Conservation (phyloP, 2,113 vertebrate genomes). For the Himantopus leucocephalus region DNA sequence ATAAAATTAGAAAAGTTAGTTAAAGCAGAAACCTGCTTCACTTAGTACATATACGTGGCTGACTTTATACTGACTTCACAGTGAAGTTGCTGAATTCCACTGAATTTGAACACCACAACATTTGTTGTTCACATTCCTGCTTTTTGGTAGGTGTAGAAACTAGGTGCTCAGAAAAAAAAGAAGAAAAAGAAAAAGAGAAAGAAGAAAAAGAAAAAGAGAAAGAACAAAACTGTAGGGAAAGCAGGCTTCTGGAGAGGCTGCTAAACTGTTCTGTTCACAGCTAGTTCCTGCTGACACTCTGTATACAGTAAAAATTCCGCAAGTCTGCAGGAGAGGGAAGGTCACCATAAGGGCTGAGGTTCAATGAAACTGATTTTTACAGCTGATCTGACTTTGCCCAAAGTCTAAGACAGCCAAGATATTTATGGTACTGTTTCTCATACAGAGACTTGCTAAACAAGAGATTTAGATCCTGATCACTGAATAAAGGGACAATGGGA, state of each 20-base stretch:
- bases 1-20: neutral
- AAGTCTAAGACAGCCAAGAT: neutral
- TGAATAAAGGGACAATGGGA: neutral
- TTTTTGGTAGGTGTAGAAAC: neutral
- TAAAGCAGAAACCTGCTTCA: neutral
- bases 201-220: neutral
- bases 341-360: neutral
- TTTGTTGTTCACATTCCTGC: neutral
- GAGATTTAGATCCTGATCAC: neutral
- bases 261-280: neutral
- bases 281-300: neutral
- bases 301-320: neutral
- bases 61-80: neutral
- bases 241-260: neutral
- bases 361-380: neutral
- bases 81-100: neutral
- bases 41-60: neutral
- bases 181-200: neutral
- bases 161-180: neutral
- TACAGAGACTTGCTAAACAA: neutral
- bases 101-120: neutral
- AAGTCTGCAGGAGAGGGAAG: neutral
- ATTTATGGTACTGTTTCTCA: neutral
- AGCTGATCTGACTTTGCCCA: neutral
- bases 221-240: neutral